Evolutionary conservation across 2,113 vertebrate species (phyloP).

Genomic region (Rhegmatorhina hoffmannsi): DNA sequence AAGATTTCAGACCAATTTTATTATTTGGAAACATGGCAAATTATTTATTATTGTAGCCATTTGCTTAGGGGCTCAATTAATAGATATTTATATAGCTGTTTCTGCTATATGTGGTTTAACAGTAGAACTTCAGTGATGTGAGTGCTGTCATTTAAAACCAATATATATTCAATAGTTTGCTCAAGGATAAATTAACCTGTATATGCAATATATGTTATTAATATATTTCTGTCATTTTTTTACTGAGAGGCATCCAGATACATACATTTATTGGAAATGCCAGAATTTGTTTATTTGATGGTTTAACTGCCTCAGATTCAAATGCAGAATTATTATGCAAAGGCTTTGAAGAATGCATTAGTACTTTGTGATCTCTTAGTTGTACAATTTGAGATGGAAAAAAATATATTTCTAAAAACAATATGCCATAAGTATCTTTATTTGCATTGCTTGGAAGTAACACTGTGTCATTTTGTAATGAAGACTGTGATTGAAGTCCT

Average conservation of each 20-base stretch:
- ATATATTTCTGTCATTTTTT: not conserved
- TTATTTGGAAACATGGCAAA: not conserved
- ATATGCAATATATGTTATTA: not conserved
- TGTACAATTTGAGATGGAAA: not conserved
- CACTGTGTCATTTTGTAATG: not conserved
- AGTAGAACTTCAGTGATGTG: not conserved
- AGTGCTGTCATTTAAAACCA: slow-evolving; percentile 6
- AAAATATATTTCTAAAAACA: not conserved
- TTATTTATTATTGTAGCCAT: not conserved
- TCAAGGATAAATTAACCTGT: not conserved
- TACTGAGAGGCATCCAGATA: not conserved
- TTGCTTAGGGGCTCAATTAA: slow-evolving; percentile 13
- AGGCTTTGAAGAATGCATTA: not conserved
- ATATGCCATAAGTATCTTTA: not conserved
- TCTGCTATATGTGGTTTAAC: slow-evolving; percentile 7
- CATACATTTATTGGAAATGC: not conserved
- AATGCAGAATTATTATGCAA: not conserved
- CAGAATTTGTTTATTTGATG: not conserved
- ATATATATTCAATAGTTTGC: not conserved
- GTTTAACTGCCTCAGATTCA: not conserved
- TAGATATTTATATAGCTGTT: slow-evolving; percentile 31
- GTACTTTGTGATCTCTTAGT: not conserved
- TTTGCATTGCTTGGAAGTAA: not conserved
- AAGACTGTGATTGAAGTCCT: not conserved
- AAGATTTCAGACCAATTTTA: not conserved